These are phyloP conservation scores for Tupiocoris notatus DNA, from an alignment of 2,888 invertebrate genomes.

Conservation along the genomic window DNA sequence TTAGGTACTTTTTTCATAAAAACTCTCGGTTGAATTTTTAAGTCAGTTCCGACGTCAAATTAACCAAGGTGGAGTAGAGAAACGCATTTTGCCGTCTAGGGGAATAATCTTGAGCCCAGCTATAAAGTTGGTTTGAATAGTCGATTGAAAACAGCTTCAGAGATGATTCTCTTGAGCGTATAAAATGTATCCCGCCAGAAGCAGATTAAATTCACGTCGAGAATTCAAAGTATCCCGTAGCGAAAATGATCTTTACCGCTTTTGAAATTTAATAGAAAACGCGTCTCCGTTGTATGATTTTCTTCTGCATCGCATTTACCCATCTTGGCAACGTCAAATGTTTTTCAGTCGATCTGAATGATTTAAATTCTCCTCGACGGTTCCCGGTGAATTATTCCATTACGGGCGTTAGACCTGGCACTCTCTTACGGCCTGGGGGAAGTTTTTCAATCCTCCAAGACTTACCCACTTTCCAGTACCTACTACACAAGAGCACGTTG, in stretches of 20 bases:
- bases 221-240: background rate
- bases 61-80: background rate
- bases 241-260: background rate
- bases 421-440: conserved; percentile 9
- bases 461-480: background rate
- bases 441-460: conserved; percentile 16
- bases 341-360: background rate
- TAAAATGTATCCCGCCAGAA: background rate
- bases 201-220: background rate
- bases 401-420: background rate
- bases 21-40: too few species aligned
- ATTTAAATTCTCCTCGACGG: conserved; percentile 22
- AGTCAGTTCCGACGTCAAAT: too few species aligned
- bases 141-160: too few species aligned
- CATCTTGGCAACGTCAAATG: background rate
- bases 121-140: too few species aligned
- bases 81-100: background rate
- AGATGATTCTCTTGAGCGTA: too few species aligned
- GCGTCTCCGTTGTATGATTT: background rate
- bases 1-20: too few species aligned
- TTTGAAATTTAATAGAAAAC: background rate
- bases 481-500: background rate
- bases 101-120: too few species aligned
- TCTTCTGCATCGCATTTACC: background rate
- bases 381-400: conserved; percentile 32